These are phyloP conservation scores for Micrasema longulum DNA, from an alignment of 1,140 invertebrate species.

Conservation along the genomic window DNA sequence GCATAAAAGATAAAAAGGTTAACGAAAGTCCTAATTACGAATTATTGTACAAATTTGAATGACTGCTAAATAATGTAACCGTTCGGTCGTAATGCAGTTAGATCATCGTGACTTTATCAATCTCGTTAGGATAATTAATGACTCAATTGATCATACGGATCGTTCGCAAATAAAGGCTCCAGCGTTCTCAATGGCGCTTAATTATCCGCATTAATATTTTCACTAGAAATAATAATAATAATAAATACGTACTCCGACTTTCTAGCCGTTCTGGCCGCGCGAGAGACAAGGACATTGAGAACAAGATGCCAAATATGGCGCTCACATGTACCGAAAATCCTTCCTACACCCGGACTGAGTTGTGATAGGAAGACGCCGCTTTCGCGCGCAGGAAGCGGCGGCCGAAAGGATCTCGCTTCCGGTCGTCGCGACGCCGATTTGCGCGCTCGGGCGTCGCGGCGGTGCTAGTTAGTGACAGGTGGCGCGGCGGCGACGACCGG, in stretches of 20 bases:
- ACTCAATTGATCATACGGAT: too few relatives aligned
- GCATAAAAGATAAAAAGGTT: too few relatives aligned
- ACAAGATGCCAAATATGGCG: conserved; percentile 50
- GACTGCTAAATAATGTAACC: too few relatives aligned
- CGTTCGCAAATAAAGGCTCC: conserved; percentile 10
- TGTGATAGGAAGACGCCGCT: conserved; percentile 37
- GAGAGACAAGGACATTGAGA: conserved; percentile 10
- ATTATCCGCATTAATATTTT: background rate
- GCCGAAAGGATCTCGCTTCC: conserved; percentile 19
- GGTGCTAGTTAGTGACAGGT: conserved; percentile 7
- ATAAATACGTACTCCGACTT: conserved; percentile 2
- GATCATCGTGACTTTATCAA: too few relatives aligned
- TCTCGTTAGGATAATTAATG: too few relatives aligned
- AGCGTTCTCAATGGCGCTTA: background rate
- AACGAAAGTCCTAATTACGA: too few relatives aligned
- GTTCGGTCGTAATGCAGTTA: too few relatives aligned
- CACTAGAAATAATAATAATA: background rate
- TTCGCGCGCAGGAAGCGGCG: conserved; percentile 14
- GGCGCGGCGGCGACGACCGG: conserved; percentile 1
- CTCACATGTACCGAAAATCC: conserved; percentile 50
- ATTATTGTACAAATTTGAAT: too few relatives aligned
- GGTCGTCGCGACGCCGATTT: conserved; percentile 11
- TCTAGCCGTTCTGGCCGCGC: conserved; percentile 4
- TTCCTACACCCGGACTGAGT: conserved; percentile 22
- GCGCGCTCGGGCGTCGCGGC: conserved; percentile 12